phyloP scores from a whole-genome alignment of 2,113 vertebrate species.

The Chamaea fasciata region DNA sequence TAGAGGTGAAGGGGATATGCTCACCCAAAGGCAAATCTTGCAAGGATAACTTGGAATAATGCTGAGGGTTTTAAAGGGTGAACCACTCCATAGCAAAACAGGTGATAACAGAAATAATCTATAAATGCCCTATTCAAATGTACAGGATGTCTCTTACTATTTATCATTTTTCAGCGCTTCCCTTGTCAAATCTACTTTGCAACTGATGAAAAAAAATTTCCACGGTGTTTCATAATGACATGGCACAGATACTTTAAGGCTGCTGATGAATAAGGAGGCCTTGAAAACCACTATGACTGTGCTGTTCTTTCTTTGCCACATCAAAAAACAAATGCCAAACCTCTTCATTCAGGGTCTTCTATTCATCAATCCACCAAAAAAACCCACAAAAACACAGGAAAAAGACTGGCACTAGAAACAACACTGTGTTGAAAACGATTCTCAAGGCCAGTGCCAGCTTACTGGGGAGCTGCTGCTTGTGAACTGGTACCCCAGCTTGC shows the following conservation, averaged over 20 bases:
- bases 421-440: background rate
- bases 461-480: background rate
- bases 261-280: constrained; percentile 42
- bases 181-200: constrained; percentile 3
- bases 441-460: background rate
- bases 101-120: background rate
- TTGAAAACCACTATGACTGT: constrained; percentile 27
- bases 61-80: background rate
- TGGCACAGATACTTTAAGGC: constrained; percentile 13
- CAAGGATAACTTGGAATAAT: background rate
- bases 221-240: constrained; percentile 13
- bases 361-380: constrained; percentile 38
- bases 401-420: background rate
- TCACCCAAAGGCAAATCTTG: background rate
- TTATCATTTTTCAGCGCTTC: background rate
- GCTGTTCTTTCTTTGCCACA: constrained; percentile 2
- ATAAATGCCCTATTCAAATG: background rate
- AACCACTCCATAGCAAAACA: background rate
- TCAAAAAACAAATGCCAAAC: constrained; percentile 56
- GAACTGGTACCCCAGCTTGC: background rate
- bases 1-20: background rate
- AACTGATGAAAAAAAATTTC: constrained; percentile 27
- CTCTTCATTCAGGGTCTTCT: constrained; percentile 59
- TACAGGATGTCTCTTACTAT: background rate
- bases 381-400: background rate